Evolutionary conservation across 2,888 invertebrate genomes (phyloP).

Genomic region (Drosophila anomalipes): DNA sequence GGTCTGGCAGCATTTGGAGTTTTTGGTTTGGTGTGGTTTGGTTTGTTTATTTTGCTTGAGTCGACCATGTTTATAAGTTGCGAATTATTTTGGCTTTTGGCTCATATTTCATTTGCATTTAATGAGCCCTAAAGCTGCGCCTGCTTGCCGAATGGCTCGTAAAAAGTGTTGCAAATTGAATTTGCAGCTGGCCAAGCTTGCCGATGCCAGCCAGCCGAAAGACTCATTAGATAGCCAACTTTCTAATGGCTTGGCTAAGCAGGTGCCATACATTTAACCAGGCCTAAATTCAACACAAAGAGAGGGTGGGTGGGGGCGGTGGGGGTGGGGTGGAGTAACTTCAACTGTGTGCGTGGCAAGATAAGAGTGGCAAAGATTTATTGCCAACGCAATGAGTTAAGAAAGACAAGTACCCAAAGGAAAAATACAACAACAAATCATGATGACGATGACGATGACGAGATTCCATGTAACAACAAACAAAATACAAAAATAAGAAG

Average conservation of each 20-base stretch:
- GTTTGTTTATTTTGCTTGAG: constrained; percentile 34
- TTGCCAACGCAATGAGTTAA: constrained; percentile 84
- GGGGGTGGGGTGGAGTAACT: not conserved
- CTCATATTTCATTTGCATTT: constrained; percentile 68
- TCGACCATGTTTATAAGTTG: constrained; percentile 51
- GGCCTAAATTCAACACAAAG: constrained; percentile 33
- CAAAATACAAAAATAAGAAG: constrained; percentile 38
- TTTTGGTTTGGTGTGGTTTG: constrained; percentile 5
- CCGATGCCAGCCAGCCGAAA: not conserved
- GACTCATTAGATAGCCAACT: constrained; percentile 55
- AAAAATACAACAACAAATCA: constrained; percentile 56
- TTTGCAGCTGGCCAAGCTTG: constrained; percentile 21
- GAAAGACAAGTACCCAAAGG: constrained; percentile 83
- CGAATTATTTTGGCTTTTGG: constrained; percentile 64
- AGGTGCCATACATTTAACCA: constrained; percentile 67
- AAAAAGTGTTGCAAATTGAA: constrained; percentile 70
- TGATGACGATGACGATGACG: constrained; percentile 74
- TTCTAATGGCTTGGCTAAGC: constrained; percentile 60
- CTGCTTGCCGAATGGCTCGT: constrained; percentile 29
- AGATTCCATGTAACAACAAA: constrained; percentile 59
- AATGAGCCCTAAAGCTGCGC: constrained; percentile 57
- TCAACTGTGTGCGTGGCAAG: constrained; percentile 57
- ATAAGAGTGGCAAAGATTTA: constrained; percentile 84
- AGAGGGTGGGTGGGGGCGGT: too few relatives aligned
- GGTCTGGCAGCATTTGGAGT: constrained; percentile 28